Base-by-base conservation (phyloP, 2,888 invertebrate genomes). In the Cenopis cana region DNA sequence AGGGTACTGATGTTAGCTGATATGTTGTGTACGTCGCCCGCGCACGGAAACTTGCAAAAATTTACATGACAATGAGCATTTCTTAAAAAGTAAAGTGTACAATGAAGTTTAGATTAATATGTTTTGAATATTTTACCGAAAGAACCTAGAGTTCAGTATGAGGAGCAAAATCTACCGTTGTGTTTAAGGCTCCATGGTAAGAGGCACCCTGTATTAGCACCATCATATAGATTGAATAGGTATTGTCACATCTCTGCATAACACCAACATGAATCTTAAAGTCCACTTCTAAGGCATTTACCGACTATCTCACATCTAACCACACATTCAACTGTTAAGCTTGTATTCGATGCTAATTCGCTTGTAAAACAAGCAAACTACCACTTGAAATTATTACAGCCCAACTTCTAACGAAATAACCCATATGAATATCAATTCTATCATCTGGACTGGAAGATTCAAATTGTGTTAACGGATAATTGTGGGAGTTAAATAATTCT, bases 261-360 rank as follows among this genome's bases (percentile, higher is more conserved):
- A 46, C 38, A 20, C 41, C 41, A 2, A 18, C 36, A 20, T 59
- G 14, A 59, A 41, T 59, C 41, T 41, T 20, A 46, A 46, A 14
- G 46, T 46, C 18, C 17, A 38, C 57, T 36, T 38, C 10, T 18
- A 57, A 1, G 8, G 18, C 46, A 46, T 46, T 59, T 60, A 11
- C 46, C 29, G 24, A n/a, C 24, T 46, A 60, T 60, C 60, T 24
- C 5, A 24, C 60, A 60, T 60, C 60, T 49, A 46, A 36, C 14
- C 29, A 46, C 60, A 60, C 60, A 60, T 60, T 60, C 60, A 60
- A 6, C 29, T 60, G 60, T 46, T 60, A 24, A 6, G 2, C 10
- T 29, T 29, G 46, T 60, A 60, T 60, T 60, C 29, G 46, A 60
- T 60, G 60, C 60, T 46, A 60, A 60, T 60, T 56, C n/a, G 17